Evolutionary conservation across 2,113 vertebrate genomes (phyloP).

Genomic region (Channa argus): DNA sequence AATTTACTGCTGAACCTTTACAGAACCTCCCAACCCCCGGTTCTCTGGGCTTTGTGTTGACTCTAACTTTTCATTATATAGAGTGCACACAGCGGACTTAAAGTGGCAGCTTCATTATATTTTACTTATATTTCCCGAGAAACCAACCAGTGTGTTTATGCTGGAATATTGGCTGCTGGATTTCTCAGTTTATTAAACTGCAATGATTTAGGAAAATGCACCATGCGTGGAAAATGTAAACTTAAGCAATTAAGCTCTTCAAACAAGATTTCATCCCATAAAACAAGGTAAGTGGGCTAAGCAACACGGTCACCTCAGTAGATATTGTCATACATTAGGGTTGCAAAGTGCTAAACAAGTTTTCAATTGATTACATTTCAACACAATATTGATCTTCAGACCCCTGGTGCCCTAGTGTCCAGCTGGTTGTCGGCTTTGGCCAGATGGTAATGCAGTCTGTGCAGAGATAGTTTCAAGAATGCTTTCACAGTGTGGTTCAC

Average conservation of each 20-base stretch:
- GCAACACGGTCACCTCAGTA: too few relatives aligned
- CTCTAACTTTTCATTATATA: slow-evolving; percentile 12
- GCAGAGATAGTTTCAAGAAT: slow-evolving; percentile 1
- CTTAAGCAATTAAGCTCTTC: background rate
- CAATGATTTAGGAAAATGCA: background rate
- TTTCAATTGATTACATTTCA: too few relatives aligned
- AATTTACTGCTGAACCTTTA: background rate
- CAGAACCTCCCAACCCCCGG: background rate
- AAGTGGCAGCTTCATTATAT: slow-evolving; percentile 14
- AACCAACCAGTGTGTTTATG: background rate
- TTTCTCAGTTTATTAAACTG: background rate
- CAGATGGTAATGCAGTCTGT: slow-evolving; percentile 12
- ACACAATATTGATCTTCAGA: too few relatives aligned
- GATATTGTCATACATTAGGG: too few relatives aligned
- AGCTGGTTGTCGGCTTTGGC: background rate
- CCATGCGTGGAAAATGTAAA: background rate
- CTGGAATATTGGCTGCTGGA: too few relatives aligned
- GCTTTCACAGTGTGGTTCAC: background rate
- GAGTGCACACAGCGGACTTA: slow-evolving; percentile 8
- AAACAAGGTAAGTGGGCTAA: background rate
- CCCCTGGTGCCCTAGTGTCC: background rate
- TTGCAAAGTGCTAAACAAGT: too few relatives aligned
- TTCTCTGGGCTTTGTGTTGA: background rate
- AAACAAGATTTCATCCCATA: background rate
- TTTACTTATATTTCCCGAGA: slow-evolving; percentile 11